Conservation (phyloP, 2,797 vertebrate species). For the Capromys pilorides region DNA sequence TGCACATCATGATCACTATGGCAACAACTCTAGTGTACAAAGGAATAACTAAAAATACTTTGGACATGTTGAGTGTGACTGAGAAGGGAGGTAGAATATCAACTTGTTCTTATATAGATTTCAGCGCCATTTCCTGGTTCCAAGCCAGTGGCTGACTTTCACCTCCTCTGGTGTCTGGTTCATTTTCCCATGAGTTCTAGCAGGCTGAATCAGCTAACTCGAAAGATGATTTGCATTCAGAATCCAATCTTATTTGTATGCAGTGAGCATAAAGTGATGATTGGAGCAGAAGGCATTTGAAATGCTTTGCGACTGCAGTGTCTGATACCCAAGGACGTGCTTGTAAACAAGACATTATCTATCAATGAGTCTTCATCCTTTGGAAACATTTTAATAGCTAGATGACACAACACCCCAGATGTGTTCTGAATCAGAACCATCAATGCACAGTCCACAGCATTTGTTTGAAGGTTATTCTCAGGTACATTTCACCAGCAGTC, state of each 20-base stretch:
- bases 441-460: neutral
- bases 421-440: neutral
- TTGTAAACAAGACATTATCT: constrained; percentile 56
- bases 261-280: neutral
- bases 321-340: constrained; percentile 35
- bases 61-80: too few relatives aligned
- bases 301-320: neutral
- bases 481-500: neutral
- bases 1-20: neutral
- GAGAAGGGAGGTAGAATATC: neutral
- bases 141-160: neutral
- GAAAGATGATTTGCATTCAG: constrained; percentile 45
- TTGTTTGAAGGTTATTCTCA: constrained; percentile 20
- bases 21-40: neutral
- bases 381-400: constrained; percentile 50
- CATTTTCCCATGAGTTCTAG: neutral
- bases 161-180: neutral
- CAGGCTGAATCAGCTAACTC: neutral
- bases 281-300: constrained; percentile 45
- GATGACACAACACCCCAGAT: neutral
- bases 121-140: neutral
- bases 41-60: neutral
- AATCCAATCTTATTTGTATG: constrained; percentile 51
- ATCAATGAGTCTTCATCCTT: constrained; percentile 1
- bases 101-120: neutral